Evolutionary conservation across 2,797 vertebrate genomes (phyloP).

Genomic region (Coluber constrictor): DNA sequence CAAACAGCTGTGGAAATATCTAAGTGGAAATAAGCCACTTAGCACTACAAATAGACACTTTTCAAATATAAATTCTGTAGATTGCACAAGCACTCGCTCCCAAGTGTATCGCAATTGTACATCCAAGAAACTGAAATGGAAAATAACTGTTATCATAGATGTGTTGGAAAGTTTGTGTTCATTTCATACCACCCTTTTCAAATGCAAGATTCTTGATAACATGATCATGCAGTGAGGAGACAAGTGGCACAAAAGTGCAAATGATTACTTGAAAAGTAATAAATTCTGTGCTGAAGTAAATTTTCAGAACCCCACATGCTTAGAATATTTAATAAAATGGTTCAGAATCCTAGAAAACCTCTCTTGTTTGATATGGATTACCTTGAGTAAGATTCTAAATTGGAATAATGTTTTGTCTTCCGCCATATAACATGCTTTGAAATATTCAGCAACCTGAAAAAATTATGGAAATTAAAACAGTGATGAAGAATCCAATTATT

Average conservation of each 20-base stretch:
- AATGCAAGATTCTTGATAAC: background rate
- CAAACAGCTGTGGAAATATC: background rate
- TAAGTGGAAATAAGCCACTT: background rate
- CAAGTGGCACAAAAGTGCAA: background rate
- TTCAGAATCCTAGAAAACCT: background rate
- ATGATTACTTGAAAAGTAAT: background rate
- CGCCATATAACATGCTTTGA: background rate
- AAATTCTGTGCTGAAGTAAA: background rate
- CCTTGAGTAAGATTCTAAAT: background rate
- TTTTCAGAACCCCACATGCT: background rate
- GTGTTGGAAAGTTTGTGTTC: background rate
- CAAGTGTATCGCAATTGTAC: background rate
- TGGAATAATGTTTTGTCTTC: background rate
- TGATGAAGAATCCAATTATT: background rate
- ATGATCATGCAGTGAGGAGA: background rate
- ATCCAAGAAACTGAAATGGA: background rate
- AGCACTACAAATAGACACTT: background rate
- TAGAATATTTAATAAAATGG: background rate
- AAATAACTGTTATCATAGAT: background rate
- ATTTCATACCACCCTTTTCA: background rate
- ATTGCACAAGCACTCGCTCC: background rate
- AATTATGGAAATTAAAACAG: background rate
- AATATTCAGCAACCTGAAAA: background rate
- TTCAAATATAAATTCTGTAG: background rate
- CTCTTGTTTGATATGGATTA: background rate